These are phyloP conservation scores for Caenorhabditis sp. DNA, from an alignment of 2,888 invertebrate genomes.

Conservation along the genomic window DNA sequence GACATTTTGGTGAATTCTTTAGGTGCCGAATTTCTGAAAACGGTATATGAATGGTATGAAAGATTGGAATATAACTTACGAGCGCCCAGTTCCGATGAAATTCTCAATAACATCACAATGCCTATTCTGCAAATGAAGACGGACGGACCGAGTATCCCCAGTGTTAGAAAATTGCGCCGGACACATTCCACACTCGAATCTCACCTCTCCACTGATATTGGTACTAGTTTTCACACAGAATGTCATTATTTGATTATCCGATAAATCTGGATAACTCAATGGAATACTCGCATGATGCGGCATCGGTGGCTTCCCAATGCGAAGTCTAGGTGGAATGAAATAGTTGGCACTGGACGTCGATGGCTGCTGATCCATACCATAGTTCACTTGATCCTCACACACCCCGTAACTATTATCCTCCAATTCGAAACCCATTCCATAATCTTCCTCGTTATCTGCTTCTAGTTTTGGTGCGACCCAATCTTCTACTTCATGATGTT, in stretches of 20 bases:
- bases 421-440: slow-evolving; percentile 15
- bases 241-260: slow-evolving; percentile 27
- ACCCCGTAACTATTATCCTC: slow-evolving; percentile 10
- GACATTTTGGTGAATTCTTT: not conserved
- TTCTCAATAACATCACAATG: not conserved
- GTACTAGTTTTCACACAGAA: slow-evolving; percentile 45
- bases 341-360: slow-evolving; percentile 15
- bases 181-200: slow-evolving; percentile 42
- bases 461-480: slow-evolving; percentile 31
- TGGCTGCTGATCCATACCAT: slow-evolving; percentile 13
- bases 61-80: slow-evolving; percentile 17
- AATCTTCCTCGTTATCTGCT: not conserved
- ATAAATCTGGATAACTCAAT: slow-evolving; percentile 7
- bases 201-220: slow-evolving; percentile 19
- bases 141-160: slow-evolving; percentile 19
- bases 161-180: slow-evolving; percentile 1
- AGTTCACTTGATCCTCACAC: not conserved
- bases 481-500: not conserved
- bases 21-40: slow-evolving; percentile 17
- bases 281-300: not conserved
- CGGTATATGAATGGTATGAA: no score
- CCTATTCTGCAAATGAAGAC: not conserved
- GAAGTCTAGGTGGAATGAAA: not conserved
- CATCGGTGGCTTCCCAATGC: not conserved
- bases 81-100: not conserved